Evolutionary conservation across 2,113 vertebrate species (phyloP), one percentile per base, ranked within the genome.

Genomic region (Oncorhynchus masou): DNA sequence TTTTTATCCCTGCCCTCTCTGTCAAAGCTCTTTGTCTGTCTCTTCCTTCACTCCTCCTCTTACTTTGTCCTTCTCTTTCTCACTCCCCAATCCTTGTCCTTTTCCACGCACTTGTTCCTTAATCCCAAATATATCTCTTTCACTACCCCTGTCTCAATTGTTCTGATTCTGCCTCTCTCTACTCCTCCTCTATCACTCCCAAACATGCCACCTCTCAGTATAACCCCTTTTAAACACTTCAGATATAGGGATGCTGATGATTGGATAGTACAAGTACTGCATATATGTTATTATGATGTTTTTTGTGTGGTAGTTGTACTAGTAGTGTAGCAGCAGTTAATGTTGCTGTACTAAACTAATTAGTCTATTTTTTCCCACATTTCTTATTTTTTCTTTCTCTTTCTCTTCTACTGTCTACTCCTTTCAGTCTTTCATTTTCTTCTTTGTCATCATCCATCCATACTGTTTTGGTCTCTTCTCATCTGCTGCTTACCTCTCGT

Each of bases 81-180:
- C 74, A 57, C 66, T 29, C 29, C 20, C 70, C 54, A 79, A 79
- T 75, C 74, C 67, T 27, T 27, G 54, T 60, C 51, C 71, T 62
- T 69, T 73, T 22, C 71, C 71, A 81, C 87, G 81, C 87, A 89
- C 88, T 87, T 85, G 39, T 85, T 89, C 86, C 87, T 88, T 92
- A 91, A 92, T 92, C 92, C 91, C 70, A 92, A 92, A 91, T 89
- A 86, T 90, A 81, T 85, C 83, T 83, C 80, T 82, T 81, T 84
- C 83, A 81, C 76, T 64, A 83, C 70, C 77, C 66, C 34, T 83
- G 79, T 88, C 66, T 76, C 84, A 77, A 77, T 89, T 90, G 85
- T 89, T 68, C 27, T 77, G 64, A 12, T 75, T 87, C 84, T 68
- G 81, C 81, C 80, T 84, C 80, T 86, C 87, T 83, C 82, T 70